Conservation (phyloP, 2,113 vertebrate genomes). For the Sorex araneus region DNA sequence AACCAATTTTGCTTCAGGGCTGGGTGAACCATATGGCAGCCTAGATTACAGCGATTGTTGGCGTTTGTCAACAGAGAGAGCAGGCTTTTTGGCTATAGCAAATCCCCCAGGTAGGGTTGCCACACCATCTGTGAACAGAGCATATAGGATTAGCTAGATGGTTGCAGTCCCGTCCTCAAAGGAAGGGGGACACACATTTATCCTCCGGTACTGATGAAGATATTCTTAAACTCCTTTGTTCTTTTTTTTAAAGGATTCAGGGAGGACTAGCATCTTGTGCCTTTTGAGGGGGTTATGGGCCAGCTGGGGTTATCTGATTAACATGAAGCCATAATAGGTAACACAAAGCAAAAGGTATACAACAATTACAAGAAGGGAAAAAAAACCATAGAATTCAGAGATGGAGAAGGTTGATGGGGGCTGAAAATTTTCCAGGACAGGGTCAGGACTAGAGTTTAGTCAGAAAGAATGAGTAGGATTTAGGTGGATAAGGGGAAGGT, state of each 20-base stretch:
- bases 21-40: constrained; percentile 82
- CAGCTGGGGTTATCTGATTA: constrained; percentile 29
- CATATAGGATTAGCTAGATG: constrained; percentile 68
- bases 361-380: constrained; percentile 15
- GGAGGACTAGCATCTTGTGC: not conserved
- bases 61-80: constrained; percentile 74
- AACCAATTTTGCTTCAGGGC: constrained; percentile 73
- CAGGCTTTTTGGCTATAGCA: constrained; percentile 76
- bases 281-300: constrained; percentile 48
- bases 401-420: not conserved
- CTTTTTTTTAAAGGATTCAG: constrained; percentile 58
- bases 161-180: constrained; percentile 6
- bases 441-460: constrained; percentile 42
- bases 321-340: constrained; percentile 15
- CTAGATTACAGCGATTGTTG: constrained; percentile 79
- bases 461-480: constrained; percentile 48
- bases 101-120: constrained; percentile 70
- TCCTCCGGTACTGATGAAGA: constrained; percentile 49
- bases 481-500: constrained; percentile 5
- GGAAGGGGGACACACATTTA: constrained; percentile 53
- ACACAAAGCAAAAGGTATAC: constrained; percentile 47
- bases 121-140: constrained; percentile 78
- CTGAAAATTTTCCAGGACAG: constrained; percentile 47
- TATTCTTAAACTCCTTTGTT: not conserved
- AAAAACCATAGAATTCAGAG: constrained; percentile 34